Evolutionary conservation across 2,888 invertebrate species (phyloP).

Genomic region (Zootermopsis nevadensis): DNA sequence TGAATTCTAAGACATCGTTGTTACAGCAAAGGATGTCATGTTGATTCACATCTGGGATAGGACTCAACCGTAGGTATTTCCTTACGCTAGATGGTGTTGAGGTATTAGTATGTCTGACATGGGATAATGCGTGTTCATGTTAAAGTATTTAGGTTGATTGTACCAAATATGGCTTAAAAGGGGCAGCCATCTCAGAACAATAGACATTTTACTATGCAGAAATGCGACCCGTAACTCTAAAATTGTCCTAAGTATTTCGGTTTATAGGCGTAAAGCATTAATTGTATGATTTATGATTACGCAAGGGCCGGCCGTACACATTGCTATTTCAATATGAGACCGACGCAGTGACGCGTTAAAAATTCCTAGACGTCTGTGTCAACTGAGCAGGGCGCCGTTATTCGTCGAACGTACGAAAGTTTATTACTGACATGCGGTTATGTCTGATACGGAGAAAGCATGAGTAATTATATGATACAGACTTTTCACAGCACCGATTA

Average conservation of each 20-base stretch:
- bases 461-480: neutral
- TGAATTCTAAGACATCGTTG: too few relatives aligned
- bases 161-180: neutral
- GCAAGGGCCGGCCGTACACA: too few relatives aligned
- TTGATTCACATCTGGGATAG: neutral
- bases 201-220: neutral
- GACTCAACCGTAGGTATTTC: neutral
- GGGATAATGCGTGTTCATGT: conserved; percentile 1
- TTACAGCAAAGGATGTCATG: too few relatives aligned
- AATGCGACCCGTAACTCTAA: neutral
- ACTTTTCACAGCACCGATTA: neutral
- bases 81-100: neutral
- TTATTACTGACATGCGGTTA: neutral
- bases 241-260: conserved; percentile 16
- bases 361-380: neutral
- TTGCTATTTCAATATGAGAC: too few relatives aligned
- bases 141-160: neutral
- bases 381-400: neutral
- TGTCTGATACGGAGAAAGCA: neutral
- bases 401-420: neutral
- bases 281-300: too few relatives aligned
- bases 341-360: neutral
- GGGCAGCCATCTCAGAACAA: neutral
- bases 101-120: neutral
- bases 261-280: neutral